Evolutionary conservation across 2,113 vertebrate species (phyloP).

Genomic region (Xiphophorus maculatus): DNA sequence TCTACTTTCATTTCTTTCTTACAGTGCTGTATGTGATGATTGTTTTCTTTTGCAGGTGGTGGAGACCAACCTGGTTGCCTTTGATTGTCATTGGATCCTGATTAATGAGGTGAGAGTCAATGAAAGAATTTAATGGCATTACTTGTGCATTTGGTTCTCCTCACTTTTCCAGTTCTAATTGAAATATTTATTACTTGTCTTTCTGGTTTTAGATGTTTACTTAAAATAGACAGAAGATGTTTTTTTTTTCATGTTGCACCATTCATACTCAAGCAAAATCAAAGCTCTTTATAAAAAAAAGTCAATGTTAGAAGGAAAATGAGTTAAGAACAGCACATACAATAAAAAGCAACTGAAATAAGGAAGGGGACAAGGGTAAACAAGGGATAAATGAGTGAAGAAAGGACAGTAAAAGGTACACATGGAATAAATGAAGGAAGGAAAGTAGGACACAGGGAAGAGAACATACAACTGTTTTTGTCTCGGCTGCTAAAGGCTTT

Average conservation of each 20-base stretch:
- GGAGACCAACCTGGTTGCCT: conserved; percentile 98
- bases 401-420: no score
- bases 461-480: no score
- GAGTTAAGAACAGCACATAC: no score
- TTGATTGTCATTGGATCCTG: conserved; percentile 99
- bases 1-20: not conserved
- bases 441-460: no score
- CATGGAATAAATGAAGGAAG: no score
- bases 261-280: not conserved
- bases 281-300: not conserved
- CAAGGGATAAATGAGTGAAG: no score
- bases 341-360: no score
- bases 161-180: conserved; percentile 37
- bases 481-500: no score
- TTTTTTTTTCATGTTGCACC: not conserved
- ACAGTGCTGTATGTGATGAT: conserved; percentile 3
- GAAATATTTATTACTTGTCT: conserved; percentile 24
- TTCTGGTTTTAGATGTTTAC: not conserved
- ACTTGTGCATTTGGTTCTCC: conserved; percentile 28
- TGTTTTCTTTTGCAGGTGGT: conserved; percentile 88
- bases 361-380: no score
- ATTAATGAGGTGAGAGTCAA: conserved; percentile 93
- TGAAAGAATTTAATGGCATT: conserved; percentile 36
- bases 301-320: not conserved
- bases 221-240: not conserved